Evolutionary conservation across 2,888 invertebrate genomes (phyloP), one percentile per base, ranked within the genome.

Genomic region (Operophtera brumata): DNA sequence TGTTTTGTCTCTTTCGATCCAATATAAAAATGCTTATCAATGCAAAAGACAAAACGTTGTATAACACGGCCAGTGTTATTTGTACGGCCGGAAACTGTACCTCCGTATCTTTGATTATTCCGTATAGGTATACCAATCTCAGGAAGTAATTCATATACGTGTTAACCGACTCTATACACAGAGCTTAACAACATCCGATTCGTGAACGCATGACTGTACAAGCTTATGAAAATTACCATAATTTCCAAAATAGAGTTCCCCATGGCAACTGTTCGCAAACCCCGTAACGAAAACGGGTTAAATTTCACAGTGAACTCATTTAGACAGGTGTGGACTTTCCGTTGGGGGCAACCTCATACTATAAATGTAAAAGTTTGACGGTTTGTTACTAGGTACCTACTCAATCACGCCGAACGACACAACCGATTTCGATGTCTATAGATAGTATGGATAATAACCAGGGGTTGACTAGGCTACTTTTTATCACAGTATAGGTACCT

Each of bases 281-380:
- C 54, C 36, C 53, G 57, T 63, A 61, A 59, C n/a, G n/a, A n/a
- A n/a, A 55, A 51, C 44, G 52, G 61, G 57, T 56, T 49, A 53
- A 64, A 61, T 59, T 64, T 64, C 59, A 57, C 55, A 56, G 50
- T 56, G 47, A 56, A 46, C 52, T 58, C 56, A 57, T 55, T 57
- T 51, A 54, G 11, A 52, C 51, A 55, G 61, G 51, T 7, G 7
- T 39, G 59, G 25, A 57, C 10, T 61, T 2, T 3, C 20, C 2
- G 2, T 20, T 20, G 20, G 20, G 20, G 20, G 20, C 20, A 20
- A 20, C 2, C 20, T 20, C 2, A 4, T 20, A 4, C 4, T 20
- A 3, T 20, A 20, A 20, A 20, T 20, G 20, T 20, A 20, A 20
- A 20, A 20, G 20, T 20, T 20, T 20, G 20, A n/a, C 20, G 4